These are phyloP conservation scores for Sarcoramphus papa DNA, from an alignment of 2,797 vertebrate species.

Conservation along the genomic window DNA sequence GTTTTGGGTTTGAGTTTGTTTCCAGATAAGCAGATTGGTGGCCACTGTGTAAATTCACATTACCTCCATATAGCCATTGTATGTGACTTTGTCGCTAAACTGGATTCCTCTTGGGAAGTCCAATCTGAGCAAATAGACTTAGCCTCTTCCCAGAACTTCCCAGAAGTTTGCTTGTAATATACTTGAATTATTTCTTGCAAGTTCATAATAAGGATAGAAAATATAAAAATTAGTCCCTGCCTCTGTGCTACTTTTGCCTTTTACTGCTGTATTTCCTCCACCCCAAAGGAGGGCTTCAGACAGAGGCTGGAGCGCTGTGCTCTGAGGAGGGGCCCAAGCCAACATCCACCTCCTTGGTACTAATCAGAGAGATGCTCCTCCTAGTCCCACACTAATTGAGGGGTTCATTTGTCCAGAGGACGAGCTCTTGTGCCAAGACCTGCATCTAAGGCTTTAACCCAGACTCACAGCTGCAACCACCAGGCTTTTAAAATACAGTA, in stretches of 20 bases:
- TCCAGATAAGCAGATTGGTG: neutral
- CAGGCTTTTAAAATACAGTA: neutral
- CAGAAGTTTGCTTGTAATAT: neutral
- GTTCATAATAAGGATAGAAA: neutral
- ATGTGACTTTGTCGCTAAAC: neutral
- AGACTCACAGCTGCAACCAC: neutral
- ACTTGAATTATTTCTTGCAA: neutral
- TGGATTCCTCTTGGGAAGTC: neutral
- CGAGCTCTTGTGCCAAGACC: neutral
- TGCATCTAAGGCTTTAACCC: neutral
- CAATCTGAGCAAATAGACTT: neutral
- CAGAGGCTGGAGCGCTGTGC: rapidly evolving
- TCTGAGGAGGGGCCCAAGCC: neutral
- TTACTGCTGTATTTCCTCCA: neutral
- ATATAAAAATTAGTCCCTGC: neutral
- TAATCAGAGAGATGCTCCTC: neutral
- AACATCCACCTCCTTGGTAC: neutral
- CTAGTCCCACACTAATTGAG: neutral
- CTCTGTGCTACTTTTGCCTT: neutral
- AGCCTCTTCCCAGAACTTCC: neutral
- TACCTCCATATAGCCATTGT: neutral
- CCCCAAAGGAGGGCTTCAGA: neutral
- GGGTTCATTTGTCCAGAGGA: neutral
- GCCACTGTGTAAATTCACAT: neutral
- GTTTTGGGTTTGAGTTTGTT: neutral